Evolutionary conservation across 2,888 invertebrate genomes (phyloP).

Genomic region (Oscheius sp.): DNA sequence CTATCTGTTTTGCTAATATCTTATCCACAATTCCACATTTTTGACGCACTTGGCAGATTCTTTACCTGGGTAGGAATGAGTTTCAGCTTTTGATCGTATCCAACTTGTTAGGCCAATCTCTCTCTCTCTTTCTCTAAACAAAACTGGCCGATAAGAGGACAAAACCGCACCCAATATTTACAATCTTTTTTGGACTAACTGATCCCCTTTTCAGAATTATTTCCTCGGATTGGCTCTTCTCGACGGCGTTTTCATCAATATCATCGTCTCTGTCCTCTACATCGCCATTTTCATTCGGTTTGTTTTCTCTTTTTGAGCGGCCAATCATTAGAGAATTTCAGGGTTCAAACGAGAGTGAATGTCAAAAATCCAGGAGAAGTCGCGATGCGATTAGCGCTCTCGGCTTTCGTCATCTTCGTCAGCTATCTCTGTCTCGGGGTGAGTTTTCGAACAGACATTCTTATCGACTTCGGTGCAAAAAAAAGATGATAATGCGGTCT

Average conservation of each 20-base stretch:
- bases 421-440: conserved; percentile 52
- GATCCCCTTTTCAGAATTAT: conserved; percentile 44
- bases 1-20: no score
- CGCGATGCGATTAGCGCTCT: conserved; percentile 51
- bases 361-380: conserved; percentile 54
- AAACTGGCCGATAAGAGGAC: neutral
- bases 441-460: conserved; percentile 6
- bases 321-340: conserved; percentile 16
- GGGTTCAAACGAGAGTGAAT: conserved; percentile 52
- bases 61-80: no score
- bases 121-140: no score
- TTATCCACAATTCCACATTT: no score
- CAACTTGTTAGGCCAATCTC: no score
- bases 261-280: conserved; percentile 52
- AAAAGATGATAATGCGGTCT: neutral
- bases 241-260: conserved; percentile 55
- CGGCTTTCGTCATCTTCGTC: conserved; percentile 58
- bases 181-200: neutral
- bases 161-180: neutral
- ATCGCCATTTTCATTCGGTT: conserved; percentile 55
- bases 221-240: conserved; percentile 51
- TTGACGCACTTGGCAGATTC: no score
- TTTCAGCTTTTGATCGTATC: no score
- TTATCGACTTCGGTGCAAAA: neutral
- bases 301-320: conserved; percentile 8